phyloP scores from a whole-genome alignment of 1,140 invertebrate species.

The Antheraea mylitta region DNA sequence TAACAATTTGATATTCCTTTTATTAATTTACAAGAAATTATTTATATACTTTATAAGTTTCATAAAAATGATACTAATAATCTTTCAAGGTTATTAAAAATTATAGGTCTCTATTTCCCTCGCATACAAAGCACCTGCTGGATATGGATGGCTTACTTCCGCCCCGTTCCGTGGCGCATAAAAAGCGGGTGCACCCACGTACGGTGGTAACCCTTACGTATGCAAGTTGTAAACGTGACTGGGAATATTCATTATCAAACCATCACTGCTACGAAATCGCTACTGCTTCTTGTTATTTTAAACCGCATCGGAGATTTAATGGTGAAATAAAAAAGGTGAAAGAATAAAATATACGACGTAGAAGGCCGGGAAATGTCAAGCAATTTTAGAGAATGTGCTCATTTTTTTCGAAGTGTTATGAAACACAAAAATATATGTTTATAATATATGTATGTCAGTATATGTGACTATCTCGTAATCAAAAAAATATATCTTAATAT shows the following conservation, averaged over 20 bases:
- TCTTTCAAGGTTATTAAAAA: not conserved
- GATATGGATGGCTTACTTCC: not conserved
- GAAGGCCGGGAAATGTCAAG: not conserved
- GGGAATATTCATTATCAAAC: not conserved
- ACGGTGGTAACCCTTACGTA: not conserved
- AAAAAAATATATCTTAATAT: too few species aligned
- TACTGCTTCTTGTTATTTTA: not conserved
- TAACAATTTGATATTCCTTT: too few species aligned
- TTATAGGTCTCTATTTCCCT: not conserved
- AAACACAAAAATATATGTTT: too few species aligned
- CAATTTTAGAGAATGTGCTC: not conserved
- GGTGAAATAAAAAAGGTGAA: not conserved
- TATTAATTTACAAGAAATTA: too few species aligned
- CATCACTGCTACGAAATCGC: not conserved
- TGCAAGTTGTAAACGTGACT: not conserved
- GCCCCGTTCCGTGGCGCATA: not conserved
- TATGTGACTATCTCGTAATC: too few species aligned
- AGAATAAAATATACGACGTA: not conserved
- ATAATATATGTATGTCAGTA: too few species aligned
- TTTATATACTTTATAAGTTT: too few species aligned
- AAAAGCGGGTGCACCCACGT: constrained; percentile 1
- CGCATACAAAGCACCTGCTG: not conserved
- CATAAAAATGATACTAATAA: not conserved
- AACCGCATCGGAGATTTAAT: not conserved
- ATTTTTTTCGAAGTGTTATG: not conserved